phyloP scores from a whole-genome alignment of 1,140 invertebrate genomes.

The Lepidurus apus region DNA sequence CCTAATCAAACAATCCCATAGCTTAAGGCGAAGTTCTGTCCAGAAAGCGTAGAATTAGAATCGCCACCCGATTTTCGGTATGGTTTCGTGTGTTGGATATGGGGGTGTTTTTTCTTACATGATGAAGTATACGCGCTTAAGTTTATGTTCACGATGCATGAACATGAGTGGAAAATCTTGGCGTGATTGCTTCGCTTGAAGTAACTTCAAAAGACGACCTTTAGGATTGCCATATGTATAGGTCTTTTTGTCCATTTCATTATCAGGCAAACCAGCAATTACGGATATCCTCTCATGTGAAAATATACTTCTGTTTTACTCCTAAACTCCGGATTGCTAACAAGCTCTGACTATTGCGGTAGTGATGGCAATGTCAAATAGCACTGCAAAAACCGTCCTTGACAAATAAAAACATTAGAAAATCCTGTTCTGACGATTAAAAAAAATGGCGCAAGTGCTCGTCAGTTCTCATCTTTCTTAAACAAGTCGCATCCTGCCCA shows the following conservation, averaged over 20 bases:
- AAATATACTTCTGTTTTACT: not conserved
- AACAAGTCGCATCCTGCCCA: conserved; percentile 18
- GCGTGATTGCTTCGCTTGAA: not conserved
- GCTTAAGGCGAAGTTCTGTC: no score
- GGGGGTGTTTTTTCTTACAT: not conserved
- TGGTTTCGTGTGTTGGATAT: not conserved
- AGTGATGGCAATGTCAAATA: not conserved
- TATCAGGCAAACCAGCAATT: not conserved
- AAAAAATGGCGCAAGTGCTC: not conserved
- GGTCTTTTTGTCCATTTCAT: not conserved
- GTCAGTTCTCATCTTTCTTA: conserved; percentile 1
- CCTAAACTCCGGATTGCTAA: not conserved
- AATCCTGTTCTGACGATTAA: not conserved
- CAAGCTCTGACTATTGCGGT: not conserved
- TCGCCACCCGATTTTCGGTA: not conserved
- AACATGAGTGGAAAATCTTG: not conserved
- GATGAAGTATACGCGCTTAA: not conserved
- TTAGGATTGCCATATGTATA: not conserved
- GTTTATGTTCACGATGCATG: not conserved
- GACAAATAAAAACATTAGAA: not conserved
- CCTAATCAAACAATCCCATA: no score
- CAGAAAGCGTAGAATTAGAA: no score
- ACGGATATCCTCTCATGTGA: not conserved
- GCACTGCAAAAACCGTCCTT: not conserved
- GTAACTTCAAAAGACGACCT: not conserved